These are phyloP conservation scores for Alces alces DNA, from an alignment of 2,113 vertebrate species.

Conservation along the genomic window DNA sequence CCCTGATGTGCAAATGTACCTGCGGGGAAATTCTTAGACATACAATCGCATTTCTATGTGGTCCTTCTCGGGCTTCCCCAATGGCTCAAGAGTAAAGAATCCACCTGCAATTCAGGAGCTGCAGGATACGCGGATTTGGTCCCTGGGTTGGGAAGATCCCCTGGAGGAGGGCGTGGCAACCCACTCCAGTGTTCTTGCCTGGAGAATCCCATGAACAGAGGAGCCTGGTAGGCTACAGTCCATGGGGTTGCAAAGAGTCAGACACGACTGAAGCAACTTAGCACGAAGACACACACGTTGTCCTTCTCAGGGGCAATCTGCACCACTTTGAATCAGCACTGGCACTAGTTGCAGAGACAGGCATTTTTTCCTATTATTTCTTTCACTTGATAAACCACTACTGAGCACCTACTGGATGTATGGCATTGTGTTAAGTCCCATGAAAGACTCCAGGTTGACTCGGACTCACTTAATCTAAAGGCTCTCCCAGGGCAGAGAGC, in stretches of 20 bases:
- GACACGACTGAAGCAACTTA: neutral
- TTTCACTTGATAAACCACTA: neutral
- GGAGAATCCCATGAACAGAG: neutral
- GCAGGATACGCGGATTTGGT: accelerated
- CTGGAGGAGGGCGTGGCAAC: neutral
- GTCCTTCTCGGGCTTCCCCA: neutral
- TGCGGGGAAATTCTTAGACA: neutral
- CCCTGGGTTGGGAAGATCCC: neutral
- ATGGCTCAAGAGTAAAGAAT: neutral
- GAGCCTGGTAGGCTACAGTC: neutral
- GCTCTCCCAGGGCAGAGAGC: neutral
- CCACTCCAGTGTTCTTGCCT: neutral
- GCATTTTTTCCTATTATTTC: neutral
- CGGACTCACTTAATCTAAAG: neutral
- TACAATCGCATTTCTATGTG: neutral
- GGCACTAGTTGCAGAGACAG: neutral
- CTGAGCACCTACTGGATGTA: neutral
- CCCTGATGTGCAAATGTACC: neutral
- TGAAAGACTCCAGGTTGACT: neutral
- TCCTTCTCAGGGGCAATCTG: neutral
- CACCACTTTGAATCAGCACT: neutral
- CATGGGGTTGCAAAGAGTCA: neutral
- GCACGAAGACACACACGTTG: neutral
- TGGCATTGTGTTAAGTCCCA: neutral
- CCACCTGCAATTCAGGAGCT: neutral